These are phyloP conservation scores for Tachysurus vachellii DNA, from an alignment of 2,113 vertebrate genomes.

Conservation along the genomic window DNA sequence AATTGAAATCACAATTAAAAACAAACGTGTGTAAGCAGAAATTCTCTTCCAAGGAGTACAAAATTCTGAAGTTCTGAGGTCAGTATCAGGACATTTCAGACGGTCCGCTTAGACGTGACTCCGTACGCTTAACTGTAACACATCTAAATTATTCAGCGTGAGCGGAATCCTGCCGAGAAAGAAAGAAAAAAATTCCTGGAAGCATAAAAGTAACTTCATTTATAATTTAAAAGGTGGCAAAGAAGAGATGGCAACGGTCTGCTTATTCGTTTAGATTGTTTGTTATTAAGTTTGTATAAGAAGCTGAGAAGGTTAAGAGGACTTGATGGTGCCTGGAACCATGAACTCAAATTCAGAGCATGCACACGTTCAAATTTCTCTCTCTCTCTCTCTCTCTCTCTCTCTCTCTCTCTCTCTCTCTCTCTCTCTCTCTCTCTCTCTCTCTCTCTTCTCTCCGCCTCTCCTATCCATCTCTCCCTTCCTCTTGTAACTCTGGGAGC, in stretches of 20 bases:
- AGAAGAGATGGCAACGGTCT: too few species aligned
- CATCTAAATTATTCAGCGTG: slow-evolving; percentile 4
- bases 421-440: too few species aligned
- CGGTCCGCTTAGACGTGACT: not conserved
- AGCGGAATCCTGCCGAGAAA: not conserved
- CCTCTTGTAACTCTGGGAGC: not conserved
- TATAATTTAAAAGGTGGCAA: not conserved
- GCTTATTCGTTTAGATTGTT: not conserved
- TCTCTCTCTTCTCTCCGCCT: too few species aligned
- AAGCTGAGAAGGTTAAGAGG: not conserved
- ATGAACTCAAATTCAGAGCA: not conserved
- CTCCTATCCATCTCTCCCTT: not conserved
- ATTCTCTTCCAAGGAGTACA: not conserved
- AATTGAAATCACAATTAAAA: not conserved
- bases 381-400: too few species aligned
- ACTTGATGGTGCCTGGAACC: not conserved
- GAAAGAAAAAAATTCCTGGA: not conserved
- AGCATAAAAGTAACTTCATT: not conserved
- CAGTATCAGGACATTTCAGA: too few species aligned
- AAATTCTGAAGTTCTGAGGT: not conserved
- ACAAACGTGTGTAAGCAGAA: not conserved
- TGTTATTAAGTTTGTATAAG: not conserved
- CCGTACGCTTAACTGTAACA: not conserved
- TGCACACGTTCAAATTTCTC: not conserved
- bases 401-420: too few species aligned